A percentile compares a stretch with the other conserved stretches of the same genome.
Evolutionary conservation across 2,113 vertebrate species (phyloP).

Genomic region (Oceanodroma tethys): DNA sequence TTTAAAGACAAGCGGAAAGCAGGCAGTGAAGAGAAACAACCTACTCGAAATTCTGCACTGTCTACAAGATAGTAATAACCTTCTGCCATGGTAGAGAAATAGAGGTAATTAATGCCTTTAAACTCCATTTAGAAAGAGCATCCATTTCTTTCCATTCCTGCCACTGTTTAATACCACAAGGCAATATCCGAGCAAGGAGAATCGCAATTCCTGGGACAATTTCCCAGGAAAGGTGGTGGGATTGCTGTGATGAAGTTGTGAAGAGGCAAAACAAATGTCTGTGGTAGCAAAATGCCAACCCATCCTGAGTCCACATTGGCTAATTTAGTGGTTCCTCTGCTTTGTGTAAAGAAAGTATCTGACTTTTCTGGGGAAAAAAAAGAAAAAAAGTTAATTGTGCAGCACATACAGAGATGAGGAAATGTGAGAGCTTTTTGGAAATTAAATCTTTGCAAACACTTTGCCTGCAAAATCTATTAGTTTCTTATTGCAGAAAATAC

Average conservation of each 20-base stretch:
- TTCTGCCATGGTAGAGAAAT: background rate
- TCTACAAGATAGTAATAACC: background rate
- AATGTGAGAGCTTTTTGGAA: background rate
- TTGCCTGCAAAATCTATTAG: background rate
- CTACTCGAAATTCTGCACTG: background rate
- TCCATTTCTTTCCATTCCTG: background rate
- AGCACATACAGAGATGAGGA: background rate
- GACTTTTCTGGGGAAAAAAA: background rate
- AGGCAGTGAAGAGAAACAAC: background rate
- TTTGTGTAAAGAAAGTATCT: background rate
- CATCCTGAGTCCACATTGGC: background rate
- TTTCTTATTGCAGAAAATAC: background rate
- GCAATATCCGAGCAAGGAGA: background rate
- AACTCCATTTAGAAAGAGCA: background rate
- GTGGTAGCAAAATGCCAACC: background rate
- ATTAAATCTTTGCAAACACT: background rate
- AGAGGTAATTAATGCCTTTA: background rate
- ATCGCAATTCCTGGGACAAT: background rate
- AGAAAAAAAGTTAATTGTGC: background rate
- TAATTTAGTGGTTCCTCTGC: background rate
- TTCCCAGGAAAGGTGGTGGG: background rate
- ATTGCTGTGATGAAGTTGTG: background rate
- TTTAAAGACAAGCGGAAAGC: constrained; percentile 4
- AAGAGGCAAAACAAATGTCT: background rate
- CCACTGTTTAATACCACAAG: background rate